These are phyloP conservation scores for Gila orcuttii DNA, from an alignment of 2,113 vertebrate genomes.

Conservation along the genomic window DNA sequence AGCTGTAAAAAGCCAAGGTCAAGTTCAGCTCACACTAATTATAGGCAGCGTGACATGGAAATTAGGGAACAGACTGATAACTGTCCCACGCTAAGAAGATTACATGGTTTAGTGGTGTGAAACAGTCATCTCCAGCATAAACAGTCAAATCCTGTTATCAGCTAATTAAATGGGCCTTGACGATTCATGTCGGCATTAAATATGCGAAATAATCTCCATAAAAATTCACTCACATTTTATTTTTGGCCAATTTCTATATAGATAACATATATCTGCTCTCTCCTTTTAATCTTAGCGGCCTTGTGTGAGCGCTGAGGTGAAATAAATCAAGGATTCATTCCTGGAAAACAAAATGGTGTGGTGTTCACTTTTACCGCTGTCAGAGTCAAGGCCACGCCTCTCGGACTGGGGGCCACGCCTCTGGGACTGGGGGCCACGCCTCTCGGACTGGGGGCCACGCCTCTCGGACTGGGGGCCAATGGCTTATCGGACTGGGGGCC, in stretches of 20 bases:
- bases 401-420: not conserved
- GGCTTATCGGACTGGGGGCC: too few relatives aligned
- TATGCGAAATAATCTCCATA: constrained; percentile 42
- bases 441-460: too few relatives aligned
- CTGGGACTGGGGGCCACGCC: too few relatives aligned
- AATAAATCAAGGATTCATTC: not conserved
- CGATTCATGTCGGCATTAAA: constrained; percentile 48
- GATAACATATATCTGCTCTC: constrained; percentile 17
- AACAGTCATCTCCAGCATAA: constrained; percentile 56
- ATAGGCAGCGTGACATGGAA: constrained; percentile 42
- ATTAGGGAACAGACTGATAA: constrained; percentile 55
- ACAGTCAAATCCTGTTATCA: constrained; percentile 55
- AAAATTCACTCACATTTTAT: constrained; percentile 39
- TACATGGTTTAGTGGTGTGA: constrained; percentile 58
- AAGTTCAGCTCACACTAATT: constrained; percentile 51
- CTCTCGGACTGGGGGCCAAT: too few relatives aligned
- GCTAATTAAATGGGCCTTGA: constrained; percentile 59
- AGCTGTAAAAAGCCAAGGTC: constrained; percentile 51
- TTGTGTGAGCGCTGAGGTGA: not conserved
- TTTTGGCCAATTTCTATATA: constrained; percentile 21
- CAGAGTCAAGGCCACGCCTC: not conserved
- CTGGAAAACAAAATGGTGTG: constrained; percentile 15
- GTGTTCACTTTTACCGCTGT: not conserved
- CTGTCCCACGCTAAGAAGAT: constrained; percentile 54
- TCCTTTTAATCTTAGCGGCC: constrained; percentile 2